Conservation (phyloP, 2,888 invertebrate genomes). For the Seira ritae region DNA sequence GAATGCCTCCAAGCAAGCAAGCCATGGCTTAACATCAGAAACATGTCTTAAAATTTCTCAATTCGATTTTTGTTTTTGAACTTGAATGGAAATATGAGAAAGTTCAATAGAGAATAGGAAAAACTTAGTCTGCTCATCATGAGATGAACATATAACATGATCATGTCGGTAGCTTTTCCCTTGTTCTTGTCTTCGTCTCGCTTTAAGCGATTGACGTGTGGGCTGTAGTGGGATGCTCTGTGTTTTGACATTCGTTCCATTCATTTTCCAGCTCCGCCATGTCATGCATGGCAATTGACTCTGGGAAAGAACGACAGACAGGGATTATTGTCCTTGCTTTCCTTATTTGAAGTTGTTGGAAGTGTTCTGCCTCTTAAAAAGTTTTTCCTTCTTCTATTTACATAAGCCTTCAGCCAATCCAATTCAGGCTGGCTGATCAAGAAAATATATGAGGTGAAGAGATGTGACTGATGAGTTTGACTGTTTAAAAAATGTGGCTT, state of each 20-base stretch:
- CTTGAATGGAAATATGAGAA: no score
- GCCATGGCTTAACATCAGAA: no score
- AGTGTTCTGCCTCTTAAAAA: not conserved
- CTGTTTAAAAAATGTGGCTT: conserved; percentile 36
- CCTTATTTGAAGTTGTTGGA: no score
- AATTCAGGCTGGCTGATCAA: conserved; percentile 19
- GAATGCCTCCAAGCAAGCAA: no score
- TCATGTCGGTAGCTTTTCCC: not conserved
- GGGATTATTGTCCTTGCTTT: no score
- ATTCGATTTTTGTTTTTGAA: no score
- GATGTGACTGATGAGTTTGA: conserved; percentile 33
- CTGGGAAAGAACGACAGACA: no score
- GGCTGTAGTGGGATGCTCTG: conserved; percentile 22
- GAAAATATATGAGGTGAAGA: not conserved
- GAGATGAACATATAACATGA: no score
- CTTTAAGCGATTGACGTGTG: conserved; percentile 45
- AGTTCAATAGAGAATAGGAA: no score
- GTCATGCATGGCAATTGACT: no score
- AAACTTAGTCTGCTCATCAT: no score
- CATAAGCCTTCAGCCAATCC: conserved; percentile 14
- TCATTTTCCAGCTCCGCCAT: conserved; percentile 47
- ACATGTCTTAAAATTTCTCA: no score
- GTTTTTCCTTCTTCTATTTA: conserved; percentile 44
- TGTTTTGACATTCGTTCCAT: conserved; percentile 43
- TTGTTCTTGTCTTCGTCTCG: conserved; percentile 21